These are phyloP conservation scores for Hirundo rustica DNA, from an alignment of 2,797 vertebrate species.

Conservation along the genomic window DNA sequence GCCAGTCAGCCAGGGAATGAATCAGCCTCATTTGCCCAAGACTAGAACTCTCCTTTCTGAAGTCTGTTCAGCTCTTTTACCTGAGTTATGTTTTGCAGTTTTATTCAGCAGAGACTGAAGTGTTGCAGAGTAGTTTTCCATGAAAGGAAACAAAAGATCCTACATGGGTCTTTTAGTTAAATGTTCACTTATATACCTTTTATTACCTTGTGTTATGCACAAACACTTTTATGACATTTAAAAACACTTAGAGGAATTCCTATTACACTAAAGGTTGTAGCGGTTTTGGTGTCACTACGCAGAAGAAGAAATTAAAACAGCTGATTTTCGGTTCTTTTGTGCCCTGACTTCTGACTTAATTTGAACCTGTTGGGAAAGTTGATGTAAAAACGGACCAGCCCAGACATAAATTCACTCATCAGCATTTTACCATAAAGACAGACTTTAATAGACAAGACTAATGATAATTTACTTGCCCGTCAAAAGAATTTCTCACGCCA, in stretches of 20 bases:
- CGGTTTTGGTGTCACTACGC: neutral
- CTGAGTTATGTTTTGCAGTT: neutral
- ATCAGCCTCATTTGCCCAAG: neutral
- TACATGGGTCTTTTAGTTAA: neutral
- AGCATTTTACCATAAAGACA: neutral
- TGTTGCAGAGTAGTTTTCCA: neutral
- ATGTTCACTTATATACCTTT: neutral
- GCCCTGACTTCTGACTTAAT: neutral
- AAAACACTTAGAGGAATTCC: neutral
- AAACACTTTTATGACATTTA: neutral
- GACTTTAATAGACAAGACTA: neutral
- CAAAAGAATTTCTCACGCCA: conserved; percentile 21
- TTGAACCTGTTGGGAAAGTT: neutral
- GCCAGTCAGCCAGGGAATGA: neutral
- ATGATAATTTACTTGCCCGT: conserved; percentile 8
- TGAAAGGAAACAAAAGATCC: neutral
- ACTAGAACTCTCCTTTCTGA: neutral
- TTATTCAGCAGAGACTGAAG: neutral
- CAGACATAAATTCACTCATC: conserved; percentile 3
- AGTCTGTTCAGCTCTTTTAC: neutral
- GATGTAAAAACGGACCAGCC: neutral
- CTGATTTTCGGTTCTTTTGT: neutral
- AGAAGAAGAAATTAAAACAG: neutral
- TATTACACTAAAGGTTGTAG: neutral
- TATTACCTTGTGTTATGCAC: neutral